Conservation (phyloP, 1,140 invertebrate genomes). For the Calycopis cecrops region DNA sequence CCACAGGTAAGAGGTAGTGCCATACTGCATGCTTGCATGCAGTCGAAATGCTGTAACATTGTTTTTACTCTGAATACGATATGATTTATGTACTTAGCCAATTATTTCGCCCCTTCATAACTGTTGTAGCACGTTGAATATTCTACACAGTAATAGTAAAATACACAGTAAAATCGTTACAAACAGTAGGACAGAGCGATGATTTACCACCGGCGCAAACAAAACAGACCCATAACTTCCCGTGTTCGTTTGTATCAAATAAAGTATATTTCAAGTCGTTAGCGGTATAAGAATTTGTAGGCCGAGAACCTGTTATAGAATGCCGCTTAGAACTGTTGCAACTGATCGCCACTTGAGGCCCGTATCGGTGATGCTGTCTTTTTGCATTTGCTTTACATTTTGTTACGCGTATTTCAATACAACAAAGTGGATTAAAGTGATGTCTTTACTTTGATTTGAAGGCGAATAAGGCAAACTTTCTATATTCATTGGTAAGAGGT, state of each 20-base stretch:
- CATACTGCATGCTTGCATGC: too few relatives aligned
- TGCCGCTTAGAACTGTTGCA: slow-evolving; percentile 18
- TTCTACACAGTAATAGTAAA: too few relatives aligned
- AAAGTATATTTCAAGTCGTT: slow-evolving; percentile 8
- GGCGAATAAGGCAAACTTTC: too few relatives aligned
- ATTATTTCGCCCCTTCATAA: too few relatives aligned
- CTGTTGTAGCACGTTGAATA: too few relatives aligned
- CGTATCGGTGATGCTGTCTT: slow-evolving; percentile 1
- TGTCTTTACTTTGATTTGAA: too few relatives aligned
- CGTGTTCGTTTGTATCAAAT: not conserved
- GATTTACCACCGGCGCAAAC: not conserved
- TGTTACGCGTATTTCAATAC: slow-evolving; percentile 11
- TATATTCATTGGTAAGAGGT: too few relatives aligned
- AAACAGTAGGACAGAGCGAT: not conserved
- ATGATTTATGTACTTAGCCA: too few relatives aligned
- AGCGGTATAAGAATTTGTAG: slow-evolving; percentile 13
- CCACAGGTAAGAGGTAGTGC: too few relatives aligned
- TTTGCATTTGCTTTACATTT: slow-evolving; percentile 8
- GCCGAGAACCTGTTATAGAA: slow-evolving; percentile 17
- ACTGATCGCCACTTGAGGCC: not conserved
- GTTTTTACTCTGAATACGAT: too few relatives aligned
- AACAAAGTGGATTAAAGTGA: too few relatives aligned
- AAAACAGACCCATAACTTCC: slow-evolving; percentile 6
- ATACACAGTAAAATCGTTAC: slow-evolving; percentile 3
- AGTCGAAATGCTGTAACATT: too few relatives aligned